phyloP scores from a whole-genome alignment of 2,797 vertebrate genomes.

The Masticophis lateralis region DNA sequence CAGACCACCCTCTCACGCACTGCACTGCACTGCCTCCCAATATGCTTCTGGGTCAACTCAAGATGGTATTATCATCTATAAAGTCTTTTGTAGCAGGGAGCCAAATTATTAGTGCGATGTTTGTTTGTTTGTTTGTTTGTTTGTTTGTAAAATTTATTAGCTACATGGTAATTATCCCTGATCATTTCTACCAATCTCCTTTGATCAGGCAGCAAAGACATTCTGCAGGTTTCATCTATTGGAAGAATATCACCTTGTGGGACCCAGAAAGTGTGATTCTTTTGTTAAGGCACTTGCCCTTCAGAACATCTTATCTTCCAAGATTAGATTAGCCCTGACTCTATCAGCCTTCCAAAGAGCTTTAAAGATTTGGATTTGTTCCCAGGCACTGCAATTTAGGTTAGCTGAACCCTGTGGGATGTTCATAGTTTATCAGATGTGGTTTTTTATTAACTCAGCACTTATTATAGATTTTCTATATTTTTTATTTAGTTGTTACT shows the following conservation, averaged over 20 bases:
- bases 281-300: not conserved
- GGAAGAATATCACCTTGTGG: not conserved
- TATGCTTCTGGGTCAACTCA: not conserved
- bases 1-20: no score
- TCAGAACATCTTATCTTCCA: not conserved
- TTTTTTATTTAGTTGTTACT: not conserved
- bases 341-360: not conserved
- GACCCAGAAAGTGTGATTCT: not conserved
- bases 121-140: not conserved
- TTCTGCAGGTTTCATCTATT: not conserved
- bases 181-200: not conserved
- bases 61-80: not conserved
- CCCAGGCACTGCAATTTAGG: not conserved
- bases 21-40: not conserved
- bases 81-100: not conserved
- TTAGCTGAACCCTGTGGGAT: not conserved
- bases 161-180: not conserved
- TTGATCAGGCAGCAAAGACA: not conserved
- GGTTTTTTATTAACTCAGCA: not conserved
- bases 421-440: not conserved
- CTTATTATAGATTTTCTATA: not conserved
- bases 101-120: not conserved
- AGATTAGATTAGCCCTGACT: not conserved
- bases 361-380: not conserved
- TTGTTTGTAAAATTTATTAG: not conserved